Percentiles rank a stretch among this genome's conserved stretches.
Conservation (phyloP, 2,797 vertebrate genomes). For the Cyprinodon diabolis region DNA sequence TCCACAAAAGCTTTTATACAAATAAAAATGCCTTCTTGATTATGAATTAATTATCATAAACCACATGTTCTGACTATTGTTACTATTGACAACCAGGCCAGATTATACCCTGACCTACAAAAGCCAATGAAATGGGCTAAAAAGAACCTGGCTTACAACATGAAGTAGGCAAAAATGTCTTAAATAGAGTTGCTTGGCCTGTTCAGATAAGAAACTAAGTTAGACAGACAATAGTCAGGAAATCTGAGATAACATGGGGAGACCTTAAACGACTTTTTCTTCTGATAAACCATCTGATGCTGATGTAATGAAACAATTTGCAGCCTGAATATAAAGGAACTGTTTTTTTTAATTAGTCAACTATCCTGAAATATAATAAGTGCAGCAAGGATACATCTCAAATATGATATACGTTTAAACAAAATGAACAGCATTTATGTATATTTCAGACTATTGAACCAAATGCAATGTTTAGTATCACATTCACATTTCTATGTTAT, state of each 20-base stretch:
- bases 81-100: neutral
- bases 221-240: neutral
- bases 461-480: slow-evolving; percentile 13
- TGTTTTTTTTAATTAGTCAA: neutral
- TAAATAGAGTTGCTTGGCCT: neutral
- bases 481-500: neutral
- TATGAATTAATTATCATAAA: too few species aligned
- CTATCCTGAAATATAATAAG: neutral
- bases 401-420: neutral
- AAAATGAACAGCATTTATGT: neutral
- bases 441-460: neutral
- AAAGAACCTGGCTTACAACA: neutral
- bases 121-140: neutral
- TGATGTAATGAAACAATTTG: neutral
- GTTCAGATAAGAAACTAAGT: neutral
- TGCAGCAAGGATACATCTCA: neutral
- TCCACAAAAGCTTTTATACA: neutral
- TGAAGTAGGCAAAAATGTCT: neutral
- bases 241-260: neutral
- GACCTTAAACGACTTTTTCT: neutral
- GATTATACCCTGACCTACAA: neutral
- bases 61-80: too few species aligned
- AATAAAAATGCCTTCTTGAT: neutral
- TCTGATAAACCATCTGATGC: neutral
- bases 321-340: neutral